Percentiles rank a stretch among this genome's conserved stretches.
Conservation (phyloP, 53 echinoderm and acorn worm genomes). For the Arbacia lixula region DNA sequence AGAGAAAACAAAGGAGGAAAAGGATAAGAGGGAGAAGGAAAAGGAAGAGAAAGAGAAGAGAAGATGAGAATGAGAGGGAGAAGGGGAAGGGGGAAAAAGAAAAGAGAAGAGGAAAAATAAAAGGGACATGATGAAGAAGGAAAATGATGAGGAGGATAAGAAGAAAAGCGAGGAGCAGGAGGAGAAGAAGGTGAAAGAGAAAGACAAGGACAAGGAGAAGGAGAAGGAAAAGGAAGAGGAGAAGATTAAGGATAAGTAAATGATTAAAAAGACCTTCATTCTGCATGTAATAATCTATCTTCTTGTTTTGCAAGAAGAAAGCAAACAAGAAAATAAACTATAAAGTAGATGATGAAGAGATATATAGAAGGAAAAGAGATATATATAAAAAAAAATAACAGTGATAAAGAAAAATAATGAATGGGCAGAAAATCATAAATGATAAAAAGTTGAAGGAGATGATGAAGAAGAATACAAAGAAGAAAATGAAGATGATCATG, state of each 20-base stretch:
- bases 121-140: not conserved
- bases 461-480: too few relatives aligned
- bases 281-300: too few relatives aligned
- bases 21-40: too few relatives aligned
- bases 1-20: too few relatives aligned
- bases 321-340: not conserved
- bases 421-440: not conserved
- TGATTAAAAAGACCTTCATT: too few relatives aligned
- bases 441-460: too few relatives aligned
- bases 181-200: not conserved
- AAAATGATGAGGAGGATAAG: not conserved
- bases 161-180: not conserved
- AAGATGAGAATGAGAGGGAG: too few relatives aligned
- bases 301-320: not conserved
- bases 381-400: not conserved
- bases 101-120: not conserved
- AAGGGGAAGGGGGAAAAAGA: too few relatives aligned
- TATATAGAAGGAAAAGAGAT: not conserved
- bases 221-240: not conserved
- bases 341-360: not conserved
- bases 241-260: too few relatives aligned
- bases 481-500: too few relatives aligned
- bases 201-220: not conserved
- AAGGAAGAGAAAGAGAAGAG: too few relatives aligned
- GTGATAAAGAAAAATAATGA: not conserved